Evolutionary conservation across 2,888 invertebrate species (phyloP), one percentile per base, ranked within the genome.

Genomic region (Lasioglossum figueresi): DNA sequence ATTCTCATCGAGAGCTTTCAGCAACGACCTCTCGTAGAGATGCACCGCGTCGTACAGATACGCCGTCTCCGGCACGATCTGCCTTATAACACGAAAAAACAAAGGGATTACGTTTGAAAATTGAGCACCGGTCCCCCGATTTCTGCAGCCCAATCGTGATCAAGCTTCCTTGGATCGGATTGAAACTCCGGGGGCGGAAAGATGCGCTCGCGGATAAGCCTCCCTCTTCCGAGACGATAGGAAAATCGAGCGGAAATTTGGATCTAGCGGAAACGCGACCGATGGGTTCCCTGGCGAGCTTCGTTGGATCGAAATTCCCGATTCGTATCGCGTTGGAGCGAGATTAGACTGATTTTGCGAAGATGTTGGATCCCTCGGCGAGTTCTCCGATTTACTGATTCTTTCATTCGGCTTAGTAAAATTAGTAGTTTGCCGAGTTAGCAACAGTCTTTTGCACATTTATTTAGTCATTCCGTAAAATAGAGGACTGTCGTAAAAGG

Each of bases 11-110:
- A 99, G 95, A 1, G 97, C 96, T 86, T 97, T 96, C 48, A 97
- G 96, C 88, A 99, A 95, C 3, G 98, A 98, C 83, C 96, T 96
- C 19, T 98, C 98, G 95, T 99, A 99, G 88, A 99, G 96, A 96
- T 98, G 97, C 74, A 99, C 98, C 0, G 99, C 98, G 94, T 99
- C 99, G 95, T 99, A 99, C 40, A 98, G 96, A 96, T 99, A 98
- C 56, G 98, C 98, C 27, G 99, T 99, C 94, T 98, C 98, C 79
- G 98, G 97, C 86, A 97, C 97, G 93, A 98, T 98, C 98, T 98
- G 94, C 83, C 92, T 94, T 93, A 91, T 91, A 89, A 91, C 90
- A 91, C 88, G 90, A 91, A 83, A 84, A 89, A 90, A 66, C 31
- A 31, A 66, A 66, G 66, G 85, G 75, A 84, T 91, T 86, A 89